Conservation (phyloP, 2,113 vertebrate genomes). For the Aptenodytes forsteri region DNA sequence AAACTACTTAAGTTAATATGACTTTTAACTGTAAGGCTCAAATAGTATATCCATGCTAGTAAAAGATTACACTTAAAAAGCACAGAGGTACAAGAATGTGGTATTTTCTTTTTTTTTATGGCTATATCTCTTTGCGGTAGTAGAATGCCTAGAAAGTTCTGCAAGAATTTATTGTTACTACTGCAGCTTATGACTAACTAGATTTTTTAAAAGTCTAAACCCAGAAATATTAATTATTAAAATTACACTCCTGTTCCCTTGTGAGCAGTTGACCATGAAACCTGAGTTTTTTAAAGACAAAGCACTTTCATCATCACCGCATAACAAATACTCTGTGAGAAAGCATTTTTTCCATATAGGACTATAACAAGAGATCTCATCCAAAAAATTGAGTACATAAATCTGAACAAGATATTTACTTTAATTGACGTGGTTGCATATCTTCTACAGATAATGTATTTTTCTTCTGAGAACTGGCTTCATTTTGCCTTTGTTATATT, state of each 20-base stretch:
- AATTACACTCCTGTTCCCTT: neutral
- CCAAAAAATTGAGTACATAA: neutral
- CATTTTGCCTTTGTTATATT: neutral
- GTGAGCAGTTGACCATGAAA: neutral
- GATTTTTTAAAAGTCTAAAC: neutral
- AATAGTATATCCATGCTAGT: rapidly evolving
- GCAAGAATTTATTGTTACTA: neutral
- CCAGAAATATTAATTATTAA: neutral
- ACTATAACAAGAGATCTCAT: neutral
- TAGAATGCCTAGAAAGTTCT: neutral
- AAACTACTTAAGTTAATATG: too few relatives aligned
- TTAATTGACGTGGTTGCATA: neutral
- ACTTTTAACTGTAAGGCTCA: neutral
- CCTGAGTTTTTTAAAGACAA: neutral
- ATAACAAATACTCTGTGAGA: neutral
- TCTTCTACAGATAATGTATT: neutral
- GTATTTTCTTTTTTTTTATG: neutral
- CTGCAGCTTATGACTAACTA: neutral
- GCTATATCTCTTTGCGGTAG: neutral
- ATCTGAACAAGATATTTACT: neutral
- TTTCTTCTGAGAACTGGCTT: neutral
- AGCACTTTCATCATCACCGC: neutral
- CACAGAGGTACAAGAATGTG: neutral
- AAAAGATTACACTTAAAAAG: neutral
- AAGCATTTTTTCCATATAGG: neutral